Evolutionary conservation across 1,140 invertebrate genomes (phyloP).

Genomic region (Asobara japonica): DNA sequence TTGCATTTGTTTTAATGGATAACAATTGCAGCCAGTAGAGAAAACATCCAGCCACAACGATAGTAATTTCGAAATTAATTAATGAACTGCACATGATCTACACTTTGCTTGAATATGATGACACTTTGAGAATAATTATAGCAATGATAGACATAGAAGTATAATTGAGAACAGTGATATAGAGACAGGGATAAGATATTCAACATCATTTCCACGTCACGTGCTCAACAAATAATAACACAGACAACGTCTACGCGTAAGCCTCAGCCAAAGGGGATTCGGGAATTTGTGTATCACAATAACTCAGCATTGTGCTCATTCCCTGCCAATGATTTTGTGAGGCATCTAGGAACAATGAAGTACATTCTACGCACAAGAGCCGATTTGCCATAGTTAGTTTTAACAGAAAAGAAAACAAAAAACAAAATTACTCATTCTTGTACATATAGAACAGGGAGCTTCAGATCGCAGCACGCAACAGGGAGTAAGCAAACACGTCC

Average conservation of each 20-base stretch:
- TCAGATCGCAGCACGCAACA: background rate
- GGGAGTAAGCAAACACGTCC: background rate
- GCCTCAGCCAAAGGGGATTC: constrained; percentile 32
- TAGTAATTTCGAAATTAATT: background rate
- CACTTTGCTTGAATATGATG: constrained; percentile 1
- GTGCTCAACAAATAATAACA: constrained; percentile 46
- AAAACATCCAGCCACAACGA: background rate
- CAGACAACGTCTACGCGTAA: constrained; percentile 42
- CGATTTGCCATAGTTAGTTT: no score
- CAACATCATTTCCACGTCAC: constrained; percentile 37
- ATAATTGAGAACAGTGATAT: background rate
- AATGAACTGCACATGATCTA: background rate
- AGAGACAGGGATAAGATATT: background rate
- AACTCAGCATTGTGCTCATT: background rate
- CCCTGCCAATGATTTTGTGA: background rate
- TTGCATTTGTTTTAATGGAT: background rate
- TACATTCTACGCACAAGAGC: background rate
- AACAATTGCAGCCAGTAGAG: background rate
- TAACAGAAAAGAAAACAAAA: no score
- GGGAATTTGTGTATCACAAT: constrained; percentile 15
- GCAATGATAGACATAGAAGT: constrained; percentile 6
- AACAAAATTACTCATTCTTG: no score
- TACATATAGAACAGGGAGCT: background rate
- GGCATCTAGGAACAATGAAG: background rate
- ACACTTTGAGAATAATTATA: background rate